Percentiles rank a stretch among this genome's conserved stretches.
Evolutionary conservation across 2,888 invertebrate species (phyloP).

Genomic region (Eurois occulta): DNA sequence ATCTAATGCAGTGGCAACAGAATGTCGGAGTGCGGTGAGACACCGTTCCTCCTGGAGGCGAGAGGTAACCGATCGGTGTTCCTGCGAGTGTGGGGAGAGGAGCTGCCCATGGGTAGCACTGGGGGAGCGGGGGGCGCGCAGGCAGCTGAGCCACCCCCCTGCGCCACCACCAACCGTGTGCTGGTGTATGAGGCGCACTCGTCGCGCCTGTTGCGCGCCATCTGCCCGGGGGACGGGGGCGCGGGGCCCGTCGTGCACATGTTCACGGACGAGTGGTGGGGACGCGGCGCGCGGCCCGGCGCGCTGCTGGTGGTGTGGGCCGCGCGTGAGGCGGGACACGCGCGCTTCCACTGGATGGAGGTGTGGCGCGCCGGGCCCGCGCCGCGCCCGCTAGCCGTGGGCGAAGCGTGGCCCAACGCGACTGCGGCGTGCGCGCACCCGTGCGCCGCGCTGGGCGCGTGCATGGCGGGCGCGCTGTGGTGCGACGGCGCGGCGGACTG

Average conservation of each 20-base stretch:
- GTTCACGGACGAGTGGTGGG: slow-evolving; percentile 95
- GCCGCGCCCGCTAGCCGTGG: slow-evolving; percentile 73
- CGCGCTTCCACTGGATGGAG: slow-evolving; percentile 94
- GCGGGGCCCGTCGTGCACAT: slow-evolving; percentile 92
- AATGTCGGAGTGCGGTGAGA: slow-evolving; percentile 92
- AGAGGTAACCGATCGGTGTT: slow-evolving; percentile 95
- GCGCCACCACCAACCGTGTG: slow-evolving; percentile 94
- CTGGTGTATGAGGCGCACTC: slow-evolving; percentile 95
- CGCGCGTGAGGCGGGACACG: slow-evolving; percentile 95
- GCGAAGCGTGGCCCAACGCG: slow-evolving; percentile 86
- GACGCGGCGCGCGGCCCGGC: slow-evolving; percentile 88
- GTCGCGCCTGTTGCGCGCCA: slow-evolving; percentile 91
- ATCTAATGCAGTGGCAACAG: slow-evolving; percentile 38
- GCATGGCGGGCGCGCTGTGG: slow-evolving; percentile 94
- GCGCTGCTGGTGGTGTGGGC: slow-evolving; percentile 96
- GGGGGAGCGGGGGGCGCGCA: slow-evolving; percentile 72
- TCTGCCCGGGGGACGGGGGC: slow-evolving; percentile 91
- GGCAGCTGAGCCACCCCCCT: slow-evolving; percentile 91
- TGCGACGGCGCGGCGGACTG: slow-evolving; percentile 92
- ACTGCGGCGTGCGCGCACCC: slow-evolving; percentile 78
- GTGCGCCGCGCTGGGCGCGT: slow-evolving; percentile 94
- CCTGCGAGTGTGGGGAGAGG: slow-evolving; percentile 95
- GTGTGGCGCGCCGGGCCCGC: slow-evolving; percentile 73
- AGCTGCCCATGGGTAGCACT: slow-evolving; percentile 91
- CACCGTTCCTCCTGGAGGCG: slow-evolving; percentile 95